phyloP scores from a whole-genome alignment of 2,797 vertebrate species.

The Manis pentadactyla region DNA sequence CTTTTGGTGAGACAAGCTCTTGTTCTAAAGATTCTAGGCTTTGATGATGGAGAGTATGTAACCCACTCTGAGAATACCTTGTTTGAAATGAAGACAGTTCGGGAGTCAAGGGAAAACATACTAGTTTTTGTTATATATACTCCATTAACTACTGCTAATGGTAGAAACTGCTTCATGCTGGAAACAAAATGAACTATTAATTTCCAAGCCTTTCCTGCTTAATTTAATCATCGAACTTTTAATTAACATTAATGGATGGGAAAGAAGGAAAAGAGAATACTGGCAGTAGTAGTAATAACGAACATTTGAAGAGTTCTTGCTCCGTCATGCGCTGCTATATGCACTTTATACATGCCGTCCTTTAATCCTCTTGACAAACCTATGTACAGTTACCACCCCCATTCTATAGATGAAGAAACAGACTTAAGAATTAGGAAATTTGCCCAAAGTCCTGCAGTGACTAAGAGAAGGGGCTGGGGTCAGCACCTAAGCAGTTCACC shows the following conservation, averaged over 20 bases:
- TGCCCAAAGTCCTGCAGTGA: neutral
- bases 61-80: neutral
- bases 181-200: constrained; percentile 2
- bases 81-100: neutral
- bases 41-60: constrained; percentile 53
- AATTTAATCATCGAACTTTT: neutral
- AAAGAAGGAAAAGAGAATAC: neutral
- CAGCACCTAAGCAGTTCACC: no score
- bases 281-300: neutral
- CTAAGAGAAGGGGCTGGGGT: neutral
- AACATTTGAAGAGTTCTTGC: neutral
- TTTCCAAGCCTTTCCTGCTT: neutral
- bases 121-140: neutral
- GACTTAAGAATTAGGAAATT: neutral
- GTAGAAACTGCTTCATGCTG: constrained; percentile 26
- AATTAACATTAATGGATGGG: neutral
- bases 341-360: neutral
- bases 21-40: constrained; percentile 55
- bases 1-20: neutral
- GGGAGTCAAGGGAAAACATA: neutral
- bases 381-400: no score
- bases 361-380: neutral
- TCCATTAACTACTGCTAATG: neutral
- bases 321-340: rapidly evolving
- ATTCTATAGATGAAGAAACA: neutral